Evolutionary conservation across 2,888 invertebrate species (phyloP), one percentile per base, ranked within the genome.

Genomic region (Synanthedon formicaeformis): DNA sequence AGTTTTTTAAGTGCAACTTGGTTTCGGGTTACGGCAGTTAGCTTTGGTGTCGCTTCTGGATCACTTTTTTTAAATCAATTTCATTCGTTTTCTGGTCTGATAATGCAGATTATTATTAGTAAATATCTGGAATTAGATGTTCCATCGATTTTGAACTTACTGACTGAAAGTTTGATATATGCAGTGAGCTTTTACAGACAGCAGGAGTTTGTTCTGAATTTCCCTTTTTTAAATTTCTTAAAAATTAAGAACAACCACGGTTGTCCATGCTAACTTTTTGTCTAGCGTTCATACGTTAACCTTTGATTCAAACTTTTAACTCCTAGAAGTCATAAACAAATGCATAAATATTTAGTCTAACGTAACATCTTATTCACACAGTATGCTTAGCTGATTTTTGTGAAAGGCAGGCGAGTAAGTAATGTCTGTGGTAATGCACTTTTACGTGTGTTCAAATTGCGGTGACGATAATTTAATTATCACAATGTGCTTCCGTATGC

Each of bases 331-430:
- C 60, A 41, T n/a, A 10, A 45, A 45, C 2, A 45, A 45, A 45
- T 12, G 14, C 14, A 45, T n/a, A 45, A 45, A 45, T 14, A 45
- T 45, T 45, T 13, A 45, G 2, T 13, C 45, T 14, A 45, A 41
- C 27, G 41, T 41, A 27, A 45, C 13, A 67, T 67, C 75, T 78
- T 85, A 85, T 85, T 85, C 77, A 83, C 84, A 85, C 84, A 69
- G 14, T 70, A 75, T 79, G 69, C 81, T 84, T 84, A 86, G 81
- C 85, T 81, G 76, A 80, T 76, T 73, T 81, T 82, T 67, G 85
- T 81, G 85, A 86, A 86, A 81, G 75, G 77, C 74, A 81, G 78
- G 71, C 65, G 78, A 76, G 76, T 70, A 74, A 82, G 83, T 82
- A 75, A 83, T 83, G 78, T 64, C 73, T 65, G 67, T 75, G 81